Evolutionary conservation across 1,140 invertebrate genomes (phyloP).

Genomic region (Drosophila kohkoa): DNA sequence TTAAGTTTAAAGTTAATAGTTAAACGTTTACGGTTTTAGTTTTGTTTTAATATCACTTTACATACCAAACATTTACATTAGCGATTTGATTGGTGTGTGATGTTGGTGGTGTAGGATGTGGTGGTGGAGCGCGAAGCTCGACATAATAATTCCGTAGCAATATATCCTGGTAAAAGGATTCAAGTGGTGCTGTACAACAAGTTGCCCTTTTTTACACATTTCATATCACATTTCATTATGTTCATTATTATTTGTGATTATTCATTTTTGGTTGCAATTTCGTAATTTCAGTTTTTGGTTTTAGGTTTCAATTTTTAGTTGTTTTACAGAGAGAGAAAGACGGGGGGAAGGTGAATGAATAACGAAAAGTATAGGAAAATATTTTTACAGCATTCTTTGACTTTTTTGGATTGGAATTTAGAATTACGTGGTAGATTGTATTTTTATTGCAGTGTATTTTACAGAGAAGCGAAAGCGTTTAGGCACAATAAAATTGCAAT

Average conservation of each 20-base stretch:
- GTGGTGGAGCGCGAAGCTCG: slow-evolving; percentile 79
- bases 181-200: slow-evolving; percentile 84
- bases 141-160: slow-evolving; percentile 84
- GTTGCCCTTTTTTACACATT: slow-evolving; percentile 81
- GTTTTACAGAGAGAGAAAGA: slow-evolving; percentile 37
- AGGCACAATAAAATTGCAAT: slow-evolving; percentile 40
- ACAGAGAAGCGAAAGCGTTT: slow-evolving; percentile 55
- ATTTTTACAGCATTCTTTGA: slow-evolving; percentile 65
- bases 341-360: slow-evolving; percentile 48
- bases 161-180: slow-evolving; percentile 84
- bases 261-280: slow-evolving; percentile 53
- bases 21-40: slow-evolving; percentile 16
- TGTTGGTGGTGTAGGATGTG: slow-evolving; percentile 82
- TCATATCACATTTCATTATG: slow-evolving; percentile 68
- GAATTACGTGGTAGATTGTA: slow-evolving; percentile 19
- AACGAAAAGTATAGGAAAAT: slow-evolving; percentile 59
- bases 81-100: slow-evolving; percentile 83
- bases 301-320: slow-evolving; percentile 19
- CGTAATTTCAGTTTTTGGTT: slow-evolving; percentile 33
- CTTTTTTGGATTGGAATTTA: slow-evolving; percentile 32
- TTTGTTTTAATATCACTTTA: slow-evolving; percentile 69
- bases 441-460: slow-evolving; percentile 28
- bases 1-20: slow-evolving; percentile 40
- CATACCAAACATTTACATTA: slow-evolving; percentile 83
- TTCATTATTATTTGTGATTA: slow-evolving; percentile 44